These are phyloP conservation scores for Ridgeia piscesae DNA, from an alignment of 1,140 invertebrate genomes.

Conservation along the genomic window DNA sequence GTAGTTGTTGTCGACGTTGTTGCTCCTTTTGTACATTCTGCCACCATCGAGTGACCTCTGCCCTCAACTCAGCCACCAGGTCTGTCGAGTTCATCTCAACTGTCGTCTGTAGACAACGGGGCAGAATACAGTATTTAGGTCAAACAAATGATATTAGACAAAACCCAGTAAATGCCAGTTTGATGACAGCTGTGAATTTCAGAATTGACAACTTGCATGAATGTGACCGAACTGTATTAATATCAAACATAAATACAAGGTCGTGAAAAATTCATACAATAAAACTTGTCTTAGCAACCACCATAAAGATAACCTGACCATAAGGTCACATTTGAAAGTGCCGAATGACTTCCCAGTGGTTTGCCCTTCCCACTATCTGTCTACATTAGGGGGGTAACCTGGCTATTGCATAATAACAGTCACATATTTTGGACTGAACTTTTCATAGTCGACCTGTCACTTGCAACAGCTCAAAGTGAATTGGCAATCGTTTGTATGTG, in stretches of 20 bases:
- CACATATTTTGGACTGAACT: too few species aligned
- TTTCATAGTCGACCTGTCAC: too few species aligned
- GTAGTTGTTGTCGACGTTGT: constrained; percentile 35
- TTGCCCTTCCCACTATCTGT: too few species aligned
- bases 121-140: not conserved
- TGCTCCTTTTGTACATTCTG: constrained; percentile 63
- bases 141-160: too few species aligned
- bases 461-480: too few species aligned
- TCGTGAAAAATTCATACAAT: not conserved
- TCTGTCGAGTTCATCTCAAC: constrained; percentile 72
- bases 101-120: constrained; percentile 48
- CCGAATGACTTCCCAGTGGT: too few species aligned
- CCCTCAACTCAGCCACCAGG: constrained; percentile 84
- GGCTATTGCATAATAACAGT: too few species aligned
- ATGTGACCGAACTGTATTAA: not conserved
- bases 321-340: not conserved
- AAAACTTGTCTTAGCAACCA: too few species aligned
- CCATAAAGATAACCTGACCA: too few species aligned
- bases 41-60: constrained; percentile 93
- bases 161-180: too few species aligned
- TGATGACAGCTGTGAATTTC: not conserved
- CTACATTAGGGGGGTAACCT: too few species aligned
- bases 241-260: not conserved
- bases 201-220: not conserved
- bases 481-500: too few species aligned